Conservation (phyloP, 2,888 invertebrate genomes). For the Meloe dianella region DNA sequence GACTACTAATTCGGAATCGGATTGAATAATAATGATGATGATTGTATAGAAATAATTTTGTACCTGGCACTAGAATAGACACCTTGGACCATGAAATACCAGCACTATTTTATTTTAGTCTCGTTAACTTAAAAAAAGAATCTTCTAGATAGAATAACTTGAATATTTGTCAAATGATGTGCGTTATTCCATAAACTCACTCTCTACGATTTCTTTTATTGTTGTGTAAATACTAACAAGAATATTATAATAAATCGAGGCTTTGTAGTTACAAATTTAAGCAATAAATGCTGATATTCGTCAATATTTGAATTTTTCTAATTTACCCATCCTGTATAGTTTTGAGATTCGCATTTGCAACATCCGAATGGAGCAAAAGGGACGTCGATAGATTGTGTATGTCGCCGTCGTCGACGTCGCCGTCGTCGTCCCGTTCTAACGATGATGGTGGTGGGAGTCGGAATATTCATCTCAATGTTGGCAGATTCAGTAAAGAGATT, state of each 20-base stretch:
- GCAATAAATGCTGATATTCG: constrained; percentile 13
- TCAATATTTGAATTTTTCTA: background rate
- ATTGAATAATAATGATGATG: background rate
- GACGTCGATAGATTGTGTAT: constrained; percentile 31
- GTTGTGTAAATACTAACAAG: no score
- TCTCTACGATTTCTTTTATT: no score
- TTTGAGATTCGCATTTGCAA: background rate
- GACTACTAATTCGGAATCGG: background rate
- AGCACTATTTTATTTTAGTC: background rate
- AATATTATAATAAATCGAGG: background rate
- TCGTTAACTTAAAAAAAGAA: background rate
- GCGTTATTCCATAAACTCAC: no score
- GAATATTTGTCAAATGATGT: background rate
- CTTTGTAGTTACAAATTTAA: constrained; percentile 15
- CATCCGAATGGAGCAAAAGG: constrained; percentile 26
- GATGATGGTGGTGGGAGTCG: constrained; percentile 35
- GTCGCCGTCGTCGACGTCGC: constrained; percentile 31
- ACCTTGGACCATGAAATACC: background rate
- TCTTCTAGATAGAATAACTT: background rate
- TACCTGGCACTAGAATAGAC: constrained; percentile 5
- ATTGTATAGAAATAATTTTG: background rate
- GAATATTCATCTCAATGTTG: constrained; percentile 40
- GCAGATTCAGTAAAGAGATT: constrained; percentile 41
- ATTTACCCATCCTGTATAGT: background rate
- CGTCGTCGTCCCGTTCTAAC: background rate